Percentiles rank a stretch among this genome's conserved stretches.
Conservation (phyloP, 2,797 vertebrate species). For the Sebastes nivosus region DNA sequence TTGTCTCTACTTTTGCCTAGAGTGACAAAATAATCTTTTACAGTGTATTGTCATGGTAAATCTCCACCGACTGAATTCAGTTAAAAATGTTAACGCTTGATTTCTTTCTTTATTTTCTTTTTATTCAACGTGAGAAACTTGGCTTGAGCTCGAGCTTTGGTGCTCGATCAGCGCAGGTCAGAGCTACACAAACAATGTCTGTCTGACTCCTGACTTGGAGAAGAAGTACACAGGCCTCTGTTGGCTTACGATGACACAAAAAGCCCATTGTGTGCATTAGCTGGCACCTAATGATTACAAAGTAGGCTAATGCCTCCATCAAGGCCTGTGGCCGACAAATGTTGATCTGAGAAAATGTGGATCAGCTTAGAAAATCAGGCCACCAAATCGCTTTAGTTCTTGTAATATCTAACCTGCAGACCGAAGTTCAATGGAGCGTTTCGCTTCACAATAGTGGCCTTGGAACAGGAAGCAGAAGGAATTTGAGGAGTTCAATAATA, state of each 20-base stretch:
- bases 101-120: conserved; percentile 28
- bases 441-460: conserved; percentile 12
- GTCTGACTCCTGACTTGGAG: conserved; percentile 44
- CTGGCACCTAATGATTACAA: conserved; percentile 60
- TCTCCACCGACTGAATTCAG: conserved; percentile 5
- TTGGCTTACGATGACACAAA: conserved; percentile 62
- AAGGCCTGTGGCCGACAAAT: conserved; percentile 49
- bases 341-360: conserved; percentile 68
- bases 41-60: conserved; percentile 5
- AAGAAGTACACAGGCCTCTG: conserved; percentile 12
- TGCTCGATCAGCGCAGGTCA: conserved; percentile 10
- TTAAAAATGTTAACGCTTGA: conserved; percentile 14
- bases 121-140: conserved; percentile 13
- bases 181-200: conserved; percentile 40
- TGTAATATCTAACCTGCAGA: conserved; percentile 43
- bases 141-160: background rate
- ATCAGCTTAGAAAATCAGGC: conserved; percentile 66
- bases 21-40: background rate
- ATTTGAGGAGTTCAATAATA: conserved; percentile 1
- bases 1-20: background rate
- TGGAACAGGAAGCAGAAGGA: conserved; percentile 3
- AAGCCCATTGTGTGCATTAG: conserved; percentile 62
- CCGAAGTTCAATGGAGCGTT: conserved; percentile 37
- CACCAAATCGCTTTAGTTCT: conserved; percentile 59
- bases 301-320: conserved; percentile 67